A percentile compares a stretch with the other conserved stretches of the same genome.
These are phyloP conservation scores for Fundulus diaphanus DNA, from an alignment of 2,797 vertebrate genomes.

Conservation along the genomic window DNA sequence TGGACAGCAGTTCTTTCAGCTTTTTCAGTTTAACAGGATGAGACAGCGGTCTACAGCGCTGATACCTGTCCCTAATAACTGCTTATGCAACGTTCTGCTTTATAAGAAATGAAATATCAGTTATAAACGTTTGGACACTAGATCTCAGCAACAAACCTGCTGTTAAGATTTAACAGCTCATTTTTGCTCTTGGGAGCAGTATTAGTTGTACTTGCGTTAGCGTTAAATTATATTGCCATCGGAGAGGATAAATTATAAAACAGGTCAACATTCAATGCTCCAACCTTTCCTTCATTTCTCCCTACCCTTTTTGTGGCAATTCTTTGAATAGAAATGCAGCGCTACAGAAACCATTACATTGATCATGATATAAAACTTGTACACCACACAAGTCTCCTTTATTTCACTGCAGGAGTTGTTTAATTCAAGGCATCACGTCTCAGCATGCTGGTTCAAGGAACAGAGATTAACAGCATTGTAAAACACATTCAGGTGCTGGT, in stretches of 20 bases:
- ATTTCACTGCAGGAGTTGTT: not conserved
- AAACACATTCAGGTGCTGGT: not conserved
- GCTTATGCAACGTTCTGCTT: not conserved
- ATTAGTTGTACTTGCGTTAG: not conserved
- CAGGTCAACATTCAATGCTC: conserved; percentile 11
- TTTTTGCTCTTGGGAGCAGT: conserved; percentile 1
- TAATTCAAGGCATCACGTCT: conserved; percentile 1
- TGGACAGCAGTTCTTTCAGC: not conserved
- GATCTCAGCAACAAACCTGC: not conserved
- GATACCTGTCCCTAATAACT: not conserved
- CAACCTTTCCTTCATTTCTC: conserved; percentile 1
- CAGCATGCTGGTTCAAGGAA: not conserved
- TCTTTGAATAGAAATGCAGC: not conserved
- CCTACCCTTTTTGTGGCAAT: not conserved
- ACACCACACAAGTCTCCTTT: not conserved
- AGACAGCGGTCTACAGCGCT: not conserved
- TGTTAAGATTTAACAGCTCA: conserved; percentile 13
- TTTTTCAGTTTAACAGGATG: conserved; percentile 3
- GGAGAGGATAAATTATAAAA: conserved; percentile 18
- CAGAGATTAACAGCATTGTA: not conserved
- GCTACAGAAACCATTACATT: conserved; percentile 1
- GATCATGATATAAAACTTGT: not conserved
- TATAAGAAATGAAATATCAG: not conserved
- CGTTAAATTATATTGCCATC: conserved; percentile 32
- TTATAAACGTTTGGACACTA: not conserved